Conservation (phyloP, 1,140 invertebrate species). For the Batillaria attramentaria region DNA sequence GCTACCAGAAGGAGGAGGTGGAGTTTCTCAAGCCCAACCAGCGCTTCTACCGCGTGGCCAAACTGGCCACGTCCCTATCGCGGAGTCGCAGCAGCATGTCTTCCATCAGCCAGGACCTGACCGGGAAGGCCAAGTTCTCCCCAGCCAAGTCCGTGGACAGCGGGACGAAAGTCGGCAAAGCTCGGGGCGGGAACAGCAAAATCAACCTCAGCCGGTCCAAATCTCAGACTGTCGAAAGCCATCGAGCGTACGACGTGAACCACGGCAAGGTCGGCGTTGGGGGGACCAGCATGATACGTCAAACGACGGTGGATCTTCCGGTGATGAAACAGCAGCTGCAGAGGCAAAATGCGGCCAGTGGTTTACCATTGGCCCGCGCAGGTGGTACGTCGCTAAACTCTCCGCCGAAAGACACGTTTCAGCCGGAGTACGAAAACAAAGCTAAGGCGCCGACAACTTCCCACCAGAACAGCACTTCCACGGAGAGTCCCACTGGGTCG, state of each 20-base stretch:
- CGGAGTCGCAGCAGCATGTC: slow-evolving; percentile 12
- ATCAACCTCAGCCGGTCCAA: slow-evolving; percentile 26
- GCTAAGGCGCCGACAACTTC: background rate
- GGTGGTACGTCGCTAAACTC: too few species aligned
- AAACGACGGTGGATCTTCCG: slow-evolving; percentile 15
- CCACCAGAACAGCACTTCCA: background rate
- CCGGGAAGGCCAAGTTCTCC: background rate
- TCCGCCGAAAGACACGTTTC: background rate
- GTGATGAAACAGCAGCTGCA: background rate
- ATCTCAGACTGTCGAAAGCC: slow-evolving; percentile 21
- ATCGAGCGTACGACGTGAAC: background rate
- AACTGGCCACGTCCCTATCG: slow-evolving; percentile 35
- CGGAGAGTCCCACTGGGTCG: background rate
- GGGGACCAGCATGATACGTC: background rate
- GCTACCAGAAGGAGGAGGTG: slow-evolving; percentile 42
- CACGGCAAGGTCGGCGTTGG: background rate
- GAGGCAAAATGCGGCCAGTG: background rate
- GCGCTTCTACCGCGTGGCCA: slow-evolving; percentile 40
- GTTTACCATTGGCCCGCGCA: background rate
- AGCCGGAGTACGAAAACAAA: background rate
- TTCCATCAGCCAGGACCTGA: background rate
- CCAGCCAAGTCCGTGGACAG: slow-evolving; percentile 19
- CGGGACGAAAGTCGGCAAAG: background rate
- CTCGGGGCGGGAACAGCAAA: background rate
- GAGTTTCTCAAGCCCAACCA: slow-evolving; percentile 36